A percentile compares a stretch with the other conserved stretches of the same genome.
These are phyloP conservation scores for Pristionchus mayeri DNA, from an alignment of 2,888 invertebrate genomes.

Conservation along the genomic window DNA sequence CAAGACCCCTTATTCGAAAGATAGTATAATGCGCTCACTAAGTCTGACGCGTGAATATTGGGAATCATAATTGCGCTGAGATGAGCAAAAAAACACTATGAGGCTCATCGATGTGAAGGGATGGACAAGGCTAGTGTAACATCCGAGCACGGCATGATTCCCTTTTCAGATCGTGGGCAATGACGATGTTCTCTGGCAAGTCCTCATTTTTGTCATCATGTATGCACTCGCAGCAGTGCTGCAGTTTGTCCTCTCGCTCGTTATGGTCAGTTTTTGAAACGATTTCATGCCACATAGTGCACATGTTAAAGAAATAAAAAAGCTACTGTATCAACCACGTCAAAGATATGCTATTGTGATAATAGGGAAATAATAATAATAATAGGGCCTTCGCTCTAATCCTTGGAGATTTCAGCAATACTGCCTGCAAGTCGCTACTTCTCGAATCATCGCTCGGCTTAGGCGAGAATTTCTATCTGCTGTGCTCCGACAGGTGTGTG, in stretches of 20 bases:
- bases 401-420: not conserved
- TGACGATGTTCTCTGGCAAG: not conserved
- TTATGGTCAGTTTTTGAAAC: not conserved
- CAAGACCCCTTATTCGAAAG: too few relatives aligned
- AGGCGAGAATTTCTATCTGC: not conserved
- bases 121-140: too few relatives aligned
- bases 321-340: not conserved
- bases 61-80: too few relatives aligned
- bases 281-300: not conserved
- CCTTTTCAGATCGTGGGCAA: not conserved
- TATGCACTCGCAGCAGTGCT: not conserved
- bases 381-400: not conserved
- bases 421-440: not conserved
- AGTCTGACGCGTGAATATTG: too few relatives aligned
- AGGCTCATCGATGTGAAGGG: too few relatives aligned
- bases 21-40: too few relatives aligned
- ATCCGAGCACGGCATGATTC: too few relatives aligned
- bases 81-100: too few relatives aligned
- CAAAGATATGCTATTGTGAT: not conserved
- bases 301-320: not conserved
- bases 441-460: not conserved
- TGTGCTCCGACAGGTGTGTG: not conserved
- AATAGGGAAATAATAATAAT: not conserved
- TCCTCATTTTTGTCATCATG: not conserved
- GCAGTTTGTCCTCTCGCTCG: not conserved